Base-by-base conservation (phyloP, 2,113 vertebrate species). In the Vombatus ursinus region DNA sequence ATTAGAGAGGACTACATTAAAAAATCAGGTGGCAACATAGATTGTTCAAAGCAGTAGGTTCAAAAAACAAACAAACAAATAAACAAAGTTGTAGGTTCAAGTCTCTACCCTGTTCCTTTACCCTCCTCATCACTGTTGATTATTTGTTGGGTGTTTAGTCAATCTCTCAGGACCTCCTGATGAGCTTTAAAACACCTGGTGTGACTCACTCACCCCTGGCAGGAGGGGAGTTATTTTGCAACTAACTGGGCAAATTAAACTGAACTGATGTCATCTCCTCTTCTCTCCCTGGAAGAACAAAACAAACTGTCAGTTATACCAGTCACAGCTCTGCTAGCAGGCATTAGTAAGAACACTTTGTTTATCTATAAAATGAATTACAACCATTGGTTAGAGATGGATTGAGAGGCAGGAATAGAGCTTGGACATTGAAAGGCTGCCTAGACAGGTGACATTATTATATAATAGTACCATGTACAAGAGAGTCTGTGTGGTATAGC, bases 261-360 rank as follows among this genome's bases (percentile, higher is more conserved):
- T 24, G 31, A 28, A 68, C 25, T 93, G 92, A 91, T 92, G 90
- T 52, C 90, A 95, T 44, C 52, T 90, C 61, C 57, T 61, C 12
- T 61, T 52, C 89, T 90, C 89, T 96, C 28, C 49, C 50, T 26
- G 91, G 28, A 92, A 47, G 37, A 94, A n/a, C 53, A 89, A 90
- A 93, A 89, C 84, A 91, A 94, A 54, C 37, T 77, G n/a, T 84
- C 68, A 84, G 19, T 84, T 90, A 90, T n/a, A 50, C 57, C 91
- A 89, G n/a, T 90, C 90, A 61, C 23, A n/a, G 2, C 48, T 57
- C 25, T 91, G 48, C 24, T 26, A 19, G 77, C 37, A 92, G 51
- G 54, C 48, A 12, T 94, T 54, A 44, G 68, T 16, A 44, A 84
- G 37, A 84, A 44, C 11, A 44, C n/a, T 94, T 91, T 90, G 51